These are phyloP conservation scores for Syndactyla subalaris DNA, from an alignment of 2,797 vertebrate species.

Conservation along the genomic window DNA sequence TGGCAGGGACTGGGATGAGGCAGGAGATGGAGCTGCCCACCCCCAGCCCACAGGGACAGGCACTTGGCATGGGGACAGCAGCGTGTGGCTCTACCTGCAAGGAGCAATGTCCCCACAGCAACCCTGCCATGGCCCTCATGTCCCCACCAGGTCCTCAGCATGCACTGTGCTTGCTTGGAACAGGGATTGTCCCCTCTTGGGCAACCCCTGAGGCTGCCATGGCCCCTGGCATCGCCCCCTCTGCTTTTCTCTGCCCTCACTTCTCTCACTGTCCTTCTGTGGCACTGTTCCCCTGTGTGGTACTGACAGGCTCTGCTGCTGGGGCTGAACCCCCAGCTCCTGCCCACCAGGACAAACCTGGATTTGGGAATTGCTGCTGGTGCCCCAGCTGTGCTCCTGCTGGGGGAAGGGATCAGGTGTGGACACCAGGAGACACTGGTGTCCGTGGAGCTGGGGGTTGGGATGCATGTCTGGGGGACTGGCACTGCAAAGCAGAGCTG, in stretches of 20 bases:
- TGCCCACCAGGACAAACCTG: rapidly evolving
- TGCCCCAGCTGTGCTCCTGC: rapidly evolving
- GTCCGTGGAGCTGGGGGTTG: rapidly evolving
- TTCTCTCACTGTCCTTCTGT: background rate
- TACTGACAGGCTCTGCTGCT: background rate
- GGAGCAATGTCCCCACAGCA: rapidly evolving
- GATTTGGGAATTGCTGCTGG: background rate
- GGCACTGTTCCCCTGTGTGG: rapidly evolving
- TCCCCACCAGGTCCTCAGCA: background rate
- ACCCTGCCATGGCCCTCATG: background rate
- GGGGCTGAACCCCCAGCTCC: background rate
- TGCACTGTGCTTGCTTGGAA: rapidly evolving
- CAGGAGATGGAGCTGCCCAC: background rate
- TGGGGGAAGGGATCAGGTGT: background rate
- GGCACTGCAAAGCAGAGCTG: background rate
- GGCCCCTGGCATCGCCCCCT: background rate
- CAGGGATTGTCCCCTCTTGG: background rate
- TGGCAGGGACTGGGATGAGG: background rate
- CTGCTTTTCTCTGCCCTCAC: slow-evolving; percentile 12
- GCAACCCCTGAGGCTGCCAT: background rate
- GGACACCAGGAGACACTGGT: background rate
- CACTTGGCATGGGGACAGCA: background rate
- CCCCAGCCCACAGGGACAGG: background rate
- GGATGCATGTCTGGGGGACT: rapidly evolving
- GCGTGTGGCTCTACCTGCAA: background rate